These are phyloP conservation scores for Gymnopithys bicolor DNA, from an alignment of 2,797 vertebrate species.

Conservation along the genomic window DNA sequence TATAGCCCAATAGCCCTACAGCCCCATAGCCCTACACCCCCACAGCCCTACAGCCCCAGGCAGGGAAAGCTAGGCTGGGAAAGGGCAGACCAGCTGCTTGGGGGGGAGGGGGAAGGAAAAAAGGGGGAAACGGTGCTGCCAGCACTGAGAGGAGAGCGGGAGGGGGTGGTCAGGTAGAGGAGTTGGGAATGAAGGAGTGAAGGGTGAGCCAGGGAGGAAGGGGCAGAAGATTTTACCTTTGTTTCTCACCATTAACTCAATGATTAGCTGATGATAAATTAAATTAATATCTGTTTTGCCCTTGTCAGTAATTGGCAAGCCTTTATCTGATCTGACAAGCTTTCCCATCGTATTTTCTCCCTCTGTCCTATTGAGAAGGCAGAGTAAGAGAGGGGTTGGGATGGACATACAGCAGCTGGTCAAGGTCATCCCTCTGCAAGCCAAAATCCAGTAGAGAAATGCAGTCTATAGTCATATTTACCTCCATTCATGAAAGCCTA, in stretches of 20 bases:
- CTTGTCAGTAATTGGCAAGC: not conserved
- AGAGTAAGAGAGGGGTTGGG: not conserved
- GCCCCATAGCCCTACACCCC: no score
- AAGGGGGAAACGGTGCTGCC: accelerated
- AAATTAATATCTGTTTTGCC: not conserved
- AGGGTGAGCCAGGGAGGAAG: not conserved
- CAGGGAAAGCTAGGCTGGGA: no score
- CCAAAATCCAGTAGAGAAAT: not conserved
- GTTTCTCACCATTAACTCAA: not conserved
- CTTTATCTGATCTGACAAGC: not conserved
- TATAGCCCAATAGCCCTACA: no score
- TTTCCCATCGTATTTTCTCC: not conserved
- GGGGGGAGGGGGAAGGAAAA: not conserved
- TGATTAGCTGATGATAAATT: not conserved
- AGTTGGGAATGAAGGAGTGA: not conserved
- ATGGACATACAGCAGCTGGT: no score
- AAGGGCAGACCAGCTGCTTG: not conserved
- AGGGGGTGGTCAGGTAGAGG: not conserved
- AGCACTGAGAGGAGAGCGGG: no score
- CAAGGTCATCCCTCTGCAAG: not conserved
- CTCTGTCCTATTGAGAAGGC: not conserved
- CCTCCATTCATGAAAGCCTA: not conserved
- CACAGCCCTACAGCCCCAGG: not conserved
- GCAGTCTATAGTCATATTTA: not conserved
- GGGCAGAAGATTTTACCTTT: not conserved